Evolutionary conservation across 2,797 vertebrate species (phyloP).

Genomic region (Channallabes apus): DNA sequence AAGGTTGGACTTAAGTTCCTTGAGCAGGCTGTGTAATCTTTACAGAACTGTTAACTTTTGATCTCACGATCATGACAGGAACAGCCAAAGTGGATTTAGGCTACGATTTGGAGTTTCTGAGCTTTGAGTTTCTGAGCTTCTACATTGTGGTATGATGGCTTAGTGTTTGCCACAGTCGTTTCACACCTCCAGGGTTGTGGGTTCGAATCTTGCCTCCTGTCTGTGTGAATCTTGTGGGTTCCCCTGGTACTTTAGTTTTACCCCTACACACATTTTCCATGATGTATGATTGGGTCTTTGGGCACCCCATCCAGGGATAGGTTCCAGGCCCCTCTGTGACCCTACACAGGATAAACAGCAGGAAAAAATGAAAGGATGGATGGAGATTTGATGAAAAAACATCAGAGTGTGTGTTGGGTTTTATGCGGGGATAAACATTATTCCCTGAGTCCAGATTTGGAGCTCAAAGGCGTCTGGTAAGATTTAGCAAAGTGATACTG

Average conservation of each 20-base stretch:
- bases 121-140: background rate
- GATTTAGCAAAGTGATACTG: constrained; percentile 18
- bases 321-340: too few relatives aligned
- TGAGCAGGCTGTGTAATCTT: constrained; percentile 3
- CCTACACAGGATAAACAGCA: too few relatives aligned
- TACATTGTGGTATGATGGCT: too few relatives aligned
- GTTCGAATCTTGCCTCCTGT: too few relatives aligned
- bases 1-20: constrained; percentile 31
- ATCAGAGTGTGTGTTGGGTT: constrained; percentile 13
- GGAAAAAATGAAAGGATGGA: background rate
- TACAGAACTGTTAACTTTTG: background rate
- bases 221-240: too few relatives aligned
- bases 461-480: background rate
- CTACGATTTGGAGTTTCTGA: too few relatives aligned
- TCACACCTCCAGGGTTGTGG: too few relatives aligned
- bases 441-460: background rate
- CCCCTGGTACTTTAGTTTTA: too few relatives aligned
- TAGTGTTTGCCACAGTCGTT: too few relatives aligned
- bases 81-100: constrained; percentile 19
- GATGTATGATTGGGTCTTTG: too few relatives aligned
- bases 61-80: constrained; percentile 9
- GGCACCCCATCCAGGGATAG: too few relatives aligned
- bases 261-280: too few relatives aligned
- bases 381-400: constrained; percentile 7
- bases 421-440: background rate